Base-by-base conservation (phyloP, 30 jellyfish, hydroid and myxozoan genomes). In the Cassiopea andromeda region DNA sequence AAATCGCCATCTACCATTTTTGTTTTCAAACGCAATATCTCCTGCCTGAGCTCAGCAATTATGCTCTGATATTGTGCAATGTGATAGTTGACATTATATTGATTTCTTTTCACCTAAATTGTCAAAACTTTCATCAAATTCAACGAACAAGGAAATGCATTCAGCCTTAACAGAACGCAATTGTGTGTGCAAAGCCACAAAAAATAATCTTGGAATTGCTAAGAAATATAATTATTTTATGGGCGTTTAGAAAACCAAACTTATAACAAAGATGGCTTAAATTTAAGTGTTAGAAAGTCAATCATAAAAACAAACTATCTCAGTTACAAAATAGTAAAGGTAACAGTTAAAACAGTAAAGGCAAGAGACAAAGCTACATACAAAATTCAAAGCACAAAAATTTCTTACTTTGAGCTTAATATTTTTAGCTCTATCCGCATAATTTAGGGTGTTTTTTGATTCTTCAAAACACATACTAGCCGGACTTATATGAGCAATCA, bases 401-500 rank as follows among this genome's bases (percentile, higher is more conserved):
- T 57, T 57, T 57, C 73, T 50, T 59, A 92, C 97, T 93, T 96
- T 96, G 50, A 96, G 90, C 81, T 96, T 96, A 78, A 96, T 96
- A 58, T 90, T 92, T 80, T 96, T 96, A 1, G 99, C 99, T 59
- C 99, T 73, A 91, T 96, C 99, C 18, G 99, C 99, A 66, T 96
- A 96, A 49, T 87, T 87, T 75, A 96, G 87, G 7, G 99, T 96
- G 71, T 96, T 96, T 72, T 97, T 83, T 49, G 99, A 91, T 78
- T 96, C 99, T 86, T 96, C 99, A 71, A 59, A 96, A 71, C 98
- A 93, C 90, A 84, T 50, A 86, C 98, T 90, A 13, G 99, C 99
- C n/a, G 99, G 99, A 79, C 99, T 92, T 18, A 96, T 94, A 89
- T 96, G 99, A 3, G 99, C 97, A 3, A 96, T 96, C 99, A 96